Evolutionary conservation across 2,797 vertebrate species (phyloP), one percentile per base, ranked within the genome.

Genomic region (Echeneis naucrates): DNA sequence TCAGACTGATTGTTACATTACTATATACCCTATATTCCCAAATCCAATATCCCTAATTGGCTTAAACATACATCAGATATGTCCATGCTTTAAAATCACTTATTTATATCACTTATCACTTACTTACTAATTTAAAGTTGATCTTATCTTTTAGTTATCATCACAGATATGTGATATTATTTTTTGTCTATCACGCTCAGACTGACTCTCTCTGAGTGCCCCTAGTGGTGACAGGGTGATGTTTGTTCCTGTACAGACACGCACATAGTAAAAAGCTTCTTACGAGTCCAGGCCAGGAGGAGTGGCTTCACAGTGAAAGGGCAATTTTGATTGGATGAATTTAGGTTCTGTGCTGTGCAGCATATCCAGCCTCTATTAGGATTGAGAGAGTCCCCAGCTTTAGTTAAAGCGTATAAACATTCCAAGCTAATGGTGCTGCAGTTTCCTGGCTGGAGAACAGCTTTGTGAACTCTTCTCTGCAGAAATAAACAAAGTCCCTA

Each of bases 241-340:
- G 68, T 88, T 74, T 64, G 48, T 75, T 85, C 60, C 16, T 2
- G 16, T 42, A 17, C 38, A 40, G 5, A 42, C 40, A 42, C 8
- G 42, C 40, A 19, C 17, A 42, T 7, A 42, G 55, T 86, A 69
- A 80, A 88, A 82, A 78, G 27, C 71, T 59, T 78, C 85, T 84
- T 61, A 70, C 32, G 33, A 56, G 80, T 83, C 71, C 56, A 55
- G 78, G 82, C 72, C 73, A 75, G 65, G 16, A 30, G 42, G 38
- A 57, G 69, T 19, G 51, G 50, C 78, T 72, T 68, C 58, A 74
- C 82, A 89, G 87, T 86, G 69, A 75, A 86, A 80, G 83, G 66
- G 77, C 72, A 70, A 57, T 73, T 81, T 59, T 61, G 55, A 59
- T 48, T 56, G 52, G 78, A 67, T 90, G 72, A 75, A 82, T 77